Base-by-base conservation (phyloP, 1,140 invertebrate species). In the Rhagoletis zephyria region DNA sequence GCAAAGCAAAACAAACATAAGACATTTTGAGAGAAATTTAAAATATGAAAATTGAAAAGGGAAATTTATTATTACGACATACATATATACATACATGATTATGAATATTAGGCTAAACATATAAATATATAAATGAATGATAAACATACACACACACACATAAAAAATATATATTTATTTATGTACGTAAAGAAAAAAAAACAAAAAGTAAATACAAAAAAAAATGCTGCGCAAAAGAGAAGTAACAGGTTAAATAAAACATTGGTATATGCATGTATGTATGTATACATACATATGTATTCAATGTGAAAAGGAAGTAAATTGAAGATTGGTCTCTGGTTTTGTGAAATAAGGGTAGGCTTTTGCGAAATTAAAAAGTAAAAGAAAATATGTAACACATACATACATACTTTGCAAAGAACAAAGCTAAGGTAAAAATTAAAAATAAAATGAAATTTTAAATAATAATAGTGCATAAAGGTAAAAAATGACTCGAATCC, bases 401-500 rank as follows among this genome's bases (percentile, higher is more conserved):
- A 60, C 7, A 7, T 51, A 51, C 9, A 85, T 63, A 64, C 3
- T 64, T 48, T 19, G 5, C 60, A 56, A 56, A 67, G 88, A 30
- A 30, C 30, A 30, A 87, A 89, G 88, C 87, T 87, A 90, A 89
- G 90, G 89, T 89, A 88, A 89, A 89, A 89, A 88, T 87, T 88
- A 89, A 67, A 45, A 51, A 87, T 51, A 89, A 88, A 90, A 87
- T 40, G n/a, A 85, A 88, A 89, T 87, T 89, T 30, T 30, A 30
- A 30, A 30, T 30, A 30, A 30, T 30, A 30, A 30, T 30, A 30
- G 88, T 81, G 90, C 88, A 74, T 89, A 89, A 88, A 87, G 87
- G 87, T 88, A 4, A 88, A 56, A 70, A 90, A 92, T 92, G 91
- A 92, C 91, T 92, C 91, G 90, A 92, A 92, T 92, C 91, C 91